Conservation (phyloP, 2,113 vertebrate species). For the Fregata magnificens region DNA sequence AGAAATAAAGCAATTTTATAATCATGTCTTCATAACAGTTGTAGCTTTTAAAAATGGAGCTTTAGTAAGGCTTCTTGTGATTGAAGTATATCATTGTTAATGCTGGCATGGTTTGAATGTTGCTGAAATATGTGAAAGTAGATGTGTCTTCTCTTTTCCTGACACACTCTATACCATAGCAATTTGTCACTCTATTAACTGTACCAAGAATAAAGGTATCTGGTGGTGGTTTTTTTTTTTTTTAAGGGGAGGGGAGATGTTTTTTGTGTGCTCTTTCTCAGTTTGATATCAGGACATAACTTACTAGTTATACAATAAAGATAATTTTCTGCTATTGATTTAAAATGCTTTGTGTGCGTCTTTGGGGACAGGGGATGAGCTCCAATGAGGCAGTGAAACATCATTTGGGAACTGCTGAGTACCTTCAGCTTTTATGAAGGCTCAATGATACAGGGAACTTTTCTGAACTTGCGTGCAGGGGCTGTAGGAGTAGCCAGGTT, state of each 20-base stretch:
- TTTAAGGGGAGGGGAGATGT: not conserved
- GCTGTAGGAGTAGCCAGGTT: not conserved
- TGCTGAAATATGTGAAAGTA: not conserved
- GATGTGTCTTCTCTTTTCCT: not conserved
- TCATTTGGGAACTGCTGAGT: not conserved
- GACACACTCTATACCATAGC: not conserved
- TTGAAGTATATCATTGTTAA: not conserved
- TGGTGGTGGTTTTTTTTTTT: not conserved
- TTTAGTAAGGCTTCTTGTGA: not conserved
- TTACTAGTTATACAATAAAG: not conserved
- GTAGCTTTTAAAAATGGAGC: not conserved
- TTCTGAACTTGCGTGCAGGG: not conserved
- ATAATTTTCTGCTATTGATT: not conserved
- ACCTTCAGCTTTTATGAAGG: not conserved
- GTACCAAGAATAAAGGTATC: not conserved
- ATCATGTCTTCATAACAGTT: not conserved
- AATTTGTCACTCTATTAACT: not conserved
- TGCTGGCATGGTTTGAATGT: conserved; percentile 4
- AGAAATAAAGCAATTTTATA: not conserved
- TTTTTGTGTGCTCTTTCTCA: not conserved
- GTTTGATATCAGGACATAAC: not conserved
- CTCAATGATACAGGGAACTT: fast-evolving
- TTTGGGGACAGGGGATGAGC: not conserved
- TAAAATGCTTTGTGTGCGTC: not conserved
- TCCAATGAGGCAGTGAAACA: not conserved